Evolutionary conservation across 2,113 vertebrate species (phyloP).

Genomic region (Apodemus speciosus): DNA sequence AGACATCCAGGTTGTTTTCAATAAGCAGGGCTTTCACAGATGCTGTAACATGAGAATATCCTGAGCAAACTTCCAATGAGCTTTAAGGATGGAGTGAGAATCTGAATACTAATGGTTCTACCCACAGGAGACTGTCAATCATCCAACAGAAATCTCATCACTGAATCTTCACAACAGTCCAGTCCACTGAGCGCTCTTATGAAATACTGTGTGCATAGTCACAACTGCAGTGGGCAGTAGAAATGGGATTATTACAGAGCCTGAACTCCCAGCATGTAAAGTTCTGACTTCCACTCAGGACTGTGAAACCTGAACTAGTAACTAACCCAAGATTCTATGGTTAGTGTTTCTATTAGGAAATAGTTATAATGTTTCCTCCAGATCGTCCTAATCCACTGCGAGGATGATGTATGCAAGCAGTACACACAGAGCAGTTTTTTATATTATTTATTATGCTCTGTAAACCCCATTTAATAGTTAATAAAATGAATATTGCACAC

Average conservation of each 20-base stretch:
- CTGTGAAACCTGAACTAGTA: background rate
- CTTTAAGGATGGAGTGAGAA: background rate
- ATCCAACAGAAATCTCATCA: background rate
- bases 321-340: background rate
- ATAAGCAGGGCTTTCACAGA: conserved; percentile 4
- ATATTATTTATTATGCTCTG: background rate
- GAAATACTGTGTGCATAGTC: background rate
- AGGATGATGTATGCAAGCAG: background rate
- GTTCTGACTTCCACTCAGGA: background rate
- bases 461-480: conserved; percentile 32
- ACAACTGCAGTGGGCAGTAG: background rate
- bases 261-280: background rate
- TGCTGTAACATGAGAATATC: conserved; percentile 7
- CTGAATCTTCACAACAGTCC: background rate
- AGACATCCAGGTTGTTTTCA: background rate
- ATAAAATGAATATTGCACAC: background rate
- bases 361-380: background rate
- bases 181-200: background rate
- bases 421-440: background rate
- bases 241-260: background rate
- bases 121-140: background rate
- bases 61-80: conserved; percentile 36
- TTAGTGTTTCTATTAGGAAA: background rate
- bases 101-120: background rate
- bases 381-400: background rate